Evolutionary conservation across 2,113 vertebrate species (phyloP).

Genomic region (Leucopsar rothschildi): DNA sequence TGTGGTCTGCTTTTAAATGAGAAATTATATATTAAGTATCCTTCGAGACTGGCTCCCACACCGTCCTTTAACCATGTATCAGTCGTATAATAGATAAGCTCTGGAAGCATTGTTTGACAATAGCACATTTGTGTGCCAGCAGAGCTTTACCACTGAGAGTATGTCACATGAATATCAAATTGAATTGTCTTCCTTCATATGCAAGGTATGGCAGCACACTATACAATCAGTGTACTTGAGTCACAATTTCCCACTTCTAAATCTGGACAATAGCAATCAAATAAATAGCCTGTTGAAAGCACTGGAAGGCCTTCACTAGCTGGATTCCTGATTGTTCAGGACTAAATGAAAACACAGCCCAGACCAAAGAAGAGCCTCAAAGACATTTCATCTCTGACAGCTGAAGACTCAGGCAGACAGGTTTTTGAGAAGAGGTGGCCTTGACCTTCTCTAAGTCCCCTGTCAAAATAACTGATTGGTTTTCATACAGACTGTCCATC

Average conservation of each 20-base stretch:
- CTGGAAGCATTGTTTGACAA: not conserved
- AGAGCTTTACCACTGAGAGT: not conserved
- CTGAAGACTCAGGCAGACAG: not conserved
- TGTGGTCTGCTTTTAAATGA: not conserved
- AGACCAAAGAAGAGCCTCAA: not conserved
- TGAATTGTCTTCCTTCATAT: not conserved
- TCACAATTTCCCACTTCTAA: not conserved
- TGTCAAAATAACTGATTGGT: slow-evolving; percentile 46
- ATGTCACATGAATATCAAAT: not conserved
- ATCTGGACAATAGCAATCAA: not conserved
- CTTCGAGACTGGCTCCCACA: not conserved
- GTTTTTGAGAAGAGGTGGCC: slow-evolving; percentile 22
- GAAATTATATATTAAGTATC: not conserved
- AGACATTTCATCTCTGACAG: not conserved
- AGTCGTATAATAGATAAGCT: not conserved
- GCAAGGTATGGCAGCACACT: not conserved
- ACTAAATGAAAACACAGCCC: not conserved
- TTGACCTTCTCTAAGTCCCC: slow-evolving; percentile 9
- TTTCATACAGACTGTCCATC: slow-evolving; percentile 51
- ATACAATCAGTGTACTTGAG: not conserved
- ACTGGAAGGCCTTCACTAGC: not conserved
- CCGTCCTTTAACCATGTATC: not conserved
- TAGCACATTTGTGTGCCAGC: not conserved
- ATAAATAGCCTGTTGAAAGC: not conserved
- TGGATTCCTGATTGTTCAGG: not conserved